Base-by-base conservation (phyloP, 2,113 vertebrate genomes). In the Alouatta palliata region DNA sequence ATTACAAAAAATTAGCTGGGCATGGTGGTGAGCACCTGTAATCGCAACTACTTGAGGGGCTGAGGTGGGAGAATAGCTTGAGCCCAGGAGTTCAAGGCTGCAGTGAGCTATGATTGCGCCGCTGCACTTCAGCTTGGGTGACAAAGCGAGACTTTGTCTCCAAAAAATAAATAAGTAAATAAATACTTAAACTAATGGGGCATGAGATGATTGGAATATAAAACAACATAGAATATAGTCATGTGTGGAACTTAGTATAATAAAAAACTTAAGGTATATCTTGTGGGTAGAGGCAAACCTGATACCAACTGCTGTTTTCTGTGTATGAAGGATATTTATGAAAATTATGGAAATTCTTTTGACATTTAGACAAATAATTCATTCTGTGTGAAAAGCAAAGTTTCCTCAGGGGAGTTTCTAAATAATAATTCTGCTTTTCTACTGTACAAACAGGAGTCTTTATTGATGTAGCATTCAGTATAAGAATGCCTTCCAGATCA, bases 361-460 rank as follows among this genome's bases (percentile, higher is more conserved):
- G 91, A 93, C 90, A 95, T 93, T 95, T 83, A 86, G 81, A 86
- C 68, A 79, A 85, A 94, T 90, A 90, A 96, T n/a, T 54, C 19
- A 76, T 93, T 93, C 77, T 64, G 8, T 83, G 47, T 85, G 80
- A 89, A 94, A 93, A 95, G 40, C 71, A 88, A 88, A 71, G 32
- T 92, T 87, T 94, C 77, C 86, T 88, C 43, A 27, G 76, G 79
- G 73, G 56, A 93, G 49, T 83, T 87, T 96, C 94, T 95, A 93
- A 93, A 86, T 94, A 71, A 87, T 96, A 88, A 75, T 66, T 86
- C 87, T 56, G 45, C 61, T 93, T 89, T 97, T 93, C 87, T 64
- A 25, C n/a, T 66, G 5, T 81, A 56, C 75, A 93, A 96, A 93
- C 25, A 93, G 11, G 75, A 89, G 87, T 84, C 64, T 93, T 87